Evolutionary conservation across 2,797 vertebrate genomes (phyloP).

Genomic region (Morelia viridis): DNA sequence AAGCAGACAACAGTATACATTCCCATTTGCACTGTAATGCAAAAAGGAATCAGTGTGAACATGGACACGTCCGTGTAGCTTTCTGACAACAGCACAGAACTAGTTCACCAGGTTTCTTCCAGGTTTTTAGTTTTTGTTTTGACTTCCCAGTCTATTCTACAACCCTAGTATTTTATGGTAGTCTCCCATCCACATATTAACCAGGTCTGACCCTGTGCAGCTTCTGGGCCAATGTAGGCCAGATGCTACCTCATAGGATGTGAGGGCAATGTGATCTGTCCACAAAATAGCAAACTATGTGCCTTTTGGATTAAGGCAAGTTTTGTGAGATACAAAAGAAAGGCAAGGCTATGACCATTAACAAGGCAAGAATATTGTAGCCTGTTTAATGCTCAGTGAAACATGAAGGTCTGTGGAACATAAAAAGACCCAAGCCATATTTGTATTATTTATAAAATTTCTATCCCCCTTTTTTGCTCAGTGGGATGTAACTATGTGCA

Average conservation of each 20-base stretch:
- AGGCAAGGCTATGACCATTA: conserved; percentile 4
- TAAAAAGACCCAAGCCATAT: conserved; percentile 39
- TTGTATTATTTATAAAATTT: background rate
- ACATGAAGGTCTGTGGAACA: conserved; percentile 28
- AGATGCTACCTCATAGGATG: too few relatives aligned
- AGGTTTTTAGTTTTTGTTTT: background rate
- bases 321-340: conserved; percentile 17
- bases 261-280: background rate
- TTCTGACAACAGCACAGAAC: background rate
- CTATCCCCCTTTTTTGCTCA: background rate
- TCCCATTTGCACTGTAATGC: background rate
- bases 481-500: conserved; percentile 40
- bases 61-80: background rate
- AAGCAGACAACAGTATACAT: background rate
- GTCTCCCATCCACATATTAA: background rate
- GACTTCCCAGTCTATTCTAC: too few relatives aligned
- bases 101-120: background rate
- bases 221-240: background rate
- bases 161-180: background rate
- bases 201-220: background rate
- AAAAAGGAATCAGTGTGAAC: background rate
- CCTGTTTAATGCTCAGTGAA: conserved; percentile 42
- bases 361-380: conserved; percentile 30
- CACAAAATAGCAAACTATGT: background rate
- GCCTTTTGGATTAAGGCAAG: background rate